Evolutionary conservation across 1,140 invertebrate species (phyloP), one percentile per base, ranked within the genome.

Genomic region (Drosophila triauraria): DNA sequence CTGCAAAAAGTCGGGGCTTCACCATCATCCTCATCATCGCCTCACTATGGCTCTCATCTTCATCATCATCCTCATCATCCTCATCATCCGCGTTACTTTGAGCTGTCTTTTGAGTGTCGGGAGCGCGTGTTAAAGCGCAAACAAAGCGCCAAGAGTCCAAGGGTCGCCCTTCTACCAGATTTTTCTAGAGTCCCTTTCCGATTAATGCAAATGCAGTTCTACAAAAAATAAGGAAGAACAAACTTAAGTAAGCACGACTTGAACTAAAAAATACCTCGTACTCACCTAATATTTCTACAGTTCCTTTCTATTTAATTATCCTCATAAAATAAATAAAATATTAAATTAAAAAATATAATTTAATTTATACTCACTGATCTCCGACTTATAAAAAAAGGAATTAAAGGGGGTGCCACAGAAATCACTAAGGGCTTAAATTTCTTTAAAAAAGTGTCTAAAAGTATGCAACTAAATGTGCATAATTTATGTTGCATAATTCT

Each of bases 101-200:
- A 87, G 78, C 58, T 75, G 75, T 65, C 79, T 75, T 75, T 80
- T 78, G 59, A 86, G 83, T 82, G 83, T 82, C 54, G 71, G 69
- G 67, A 63, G 40, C 79, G 75, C 75, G 82, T 87, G 82, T 86
- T 70, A 86, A 86, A 86, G 79, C 75, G 59, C 76, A 78, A 78
- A 78, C 76, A 78, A 78, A 78, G 65, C 75, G 48, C 44, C 48
- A 56, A 47, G 35, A 60, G 64, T 75, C 69, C 69, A 64, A 64
- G 54, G 27, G 50, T 40, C 47, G 43, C 46, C 42, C 56, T 48
- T 76, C 17, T n/a, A 23, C 32, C 53, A 46, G 10, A 47, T 40
- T 43, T 25, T 46, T 53, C 23, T 42, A 69, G 38, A 46, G 17
- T 23, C 7, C 40, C 43, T 46, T 46, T 32, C 23, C 42, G 27